Conservation (phyloP, 2,797 vertebrate species). For the Scolopax rusticola region DNA sequence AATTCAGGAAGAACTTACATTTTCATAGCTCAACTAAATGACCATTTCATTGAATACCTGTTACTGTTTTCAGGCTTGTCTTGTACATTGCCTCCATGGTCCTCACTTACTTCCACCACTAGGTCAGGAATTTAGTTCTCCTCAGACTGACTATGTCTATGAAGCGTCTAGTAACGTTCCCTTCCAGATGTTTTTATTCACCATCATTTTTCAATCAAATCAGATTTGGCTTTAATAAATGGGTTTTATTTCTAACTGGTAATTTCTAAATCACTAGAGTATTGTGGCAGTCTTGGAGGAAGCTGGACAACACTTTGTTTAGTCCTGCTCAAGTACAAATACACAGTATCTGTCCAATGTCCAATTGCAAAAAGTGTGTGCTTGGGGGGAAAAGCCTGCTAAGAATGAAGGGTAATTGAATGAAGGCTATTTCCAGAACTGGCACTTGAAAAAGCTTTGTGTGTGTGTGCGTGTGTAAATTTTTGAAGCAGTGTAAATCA, state of each 20-base stretch:
- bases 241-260: neutral
- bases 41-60: neutral
- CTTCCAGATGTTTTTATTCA: neutral
- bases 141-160: neutral
- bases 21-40: neutral
- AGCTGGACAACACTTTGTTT: neutral
- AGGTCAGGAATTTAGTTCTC: neutral
- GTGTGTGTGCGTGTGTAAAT: neutral
- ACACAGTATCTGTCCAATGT: neutral
- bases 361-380: neutral
- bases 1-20: neutral
- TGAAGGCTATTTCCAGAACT: neutral
- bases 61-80: neutral
- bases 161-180: neutral
- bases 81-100: neutral
- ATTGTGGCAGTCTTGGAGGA: neutral
- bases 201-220: neutral
- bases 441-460: neutral
- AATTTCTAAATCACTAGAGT: neutral
- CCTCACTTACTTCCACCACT: neutral
- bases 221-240: neutral
- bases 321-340: neutral
- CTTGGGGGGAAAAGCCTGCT: fast-evolving
- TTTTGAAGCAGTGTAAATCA: neutral
- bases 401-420: neutral